Conservation (phyloP, 2,888 invertebrate species). For the Melolontha melolontha region DNA sequence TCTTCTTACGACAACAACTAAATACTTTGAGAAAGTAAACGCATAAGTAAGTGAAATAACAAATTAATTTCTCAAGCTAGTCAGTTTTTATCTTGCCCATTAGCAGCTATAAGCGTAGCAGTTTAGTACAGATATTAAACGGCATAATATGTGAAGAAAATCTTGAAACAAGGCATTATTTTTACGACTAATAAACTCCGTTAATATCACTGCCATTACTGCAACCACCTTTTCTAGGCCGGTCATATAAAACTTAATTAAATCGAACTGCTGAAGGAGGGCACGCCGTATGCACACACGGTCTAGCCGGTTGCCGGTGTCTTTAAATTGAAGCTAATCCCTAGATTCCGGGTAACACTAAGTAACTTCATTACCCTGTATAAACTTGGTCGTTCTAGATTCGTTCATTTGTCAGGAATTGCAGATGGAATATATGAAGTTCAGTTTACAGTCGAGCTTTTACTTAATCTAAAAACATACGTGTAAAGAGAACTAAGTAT, state of each 20-base stretch:
- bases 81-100: no score
- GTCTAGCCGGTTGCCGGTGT: conserved; percentile 44
- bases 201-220: conserved; percentile 15
- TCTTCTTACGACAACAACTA: no score
- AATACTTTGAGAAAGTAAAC: no score
- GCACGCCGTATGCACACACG: conserved; percentile 5
- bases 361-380: conserved; percentile 30
- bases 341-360: conserved; percentile 19
- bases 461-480: conserved; percentile 15
- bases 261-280: conserved; percentile 47
- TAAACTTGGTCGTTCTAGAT: conserved; percentile 38
- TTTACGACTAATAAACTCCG: conserved; percentile 30
- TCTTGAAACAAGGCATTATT: conserved; percentile 25
- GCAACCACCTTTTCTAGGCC: conserved; percentile 44
- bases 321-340: conserved; percentile 38
- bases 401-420: conserved; percentile 29
- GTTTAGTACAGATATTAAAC: conserved; percentile 3
- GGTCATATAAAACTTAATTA: conserved; percentile 55
- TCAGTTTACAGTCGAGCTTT: conserved; percentile 2
- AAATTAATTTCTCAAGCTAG: no score
- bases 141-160: conserved; percentile 10
- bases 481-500: conserved; percentile 17
- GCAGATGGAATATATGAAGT: conserved; percentile 17
- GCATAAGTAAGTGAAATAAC: no score
- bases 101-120: no score